A percentile compares a stretch with the other conserved stretches of the same genome.
These are phyloP conservation scores for Trochalopteron elliotii DNA, from an alignment of 2,113 vertebrate species.

Conservation along the genomic window DNA sequence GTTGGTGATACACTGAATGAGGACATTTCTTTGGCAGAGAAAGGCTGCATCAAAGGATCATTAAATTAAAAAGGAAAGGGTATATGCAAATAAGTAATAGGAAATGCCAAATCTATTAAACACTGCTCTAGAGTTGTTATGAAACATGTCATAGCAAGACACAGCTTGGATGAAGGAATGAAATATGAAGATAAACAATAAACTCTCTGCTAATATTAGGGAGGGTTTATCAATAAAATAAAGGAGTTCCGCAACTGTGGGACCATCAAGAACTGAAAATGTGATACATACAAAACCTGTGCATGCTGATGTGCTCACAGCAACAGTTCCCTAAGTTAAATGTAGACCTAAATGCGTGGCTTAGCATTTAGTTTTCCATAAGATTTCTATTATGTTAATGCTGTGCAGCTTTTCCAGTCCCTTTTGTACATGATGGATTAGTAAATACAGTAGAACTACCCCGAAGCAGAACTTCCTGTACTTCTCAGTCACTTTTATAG, in stretches of 20 bases:
- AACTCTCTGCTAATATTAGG: neutral
- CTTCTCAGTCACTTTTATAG: neutral
- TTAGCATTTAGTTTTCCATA: neutral
- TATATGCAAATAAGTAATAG: neutral
- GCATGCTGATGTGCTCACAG: neutral
- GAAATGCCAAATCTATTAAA: neutral
- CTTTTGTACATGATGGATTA: neutral
- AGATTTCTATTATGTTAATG: neutral
- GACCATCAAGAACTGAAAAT: neutral
- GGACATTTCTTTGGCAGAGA: neutral
- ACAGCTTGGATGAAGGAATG: neutral
- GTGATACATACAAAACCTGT: neutral
- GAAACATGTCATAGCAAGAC: neutral
- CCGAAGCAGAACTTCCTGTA: neutral
- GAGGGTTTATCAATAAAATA: neutral
- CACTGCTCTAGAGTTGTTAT: neutral
- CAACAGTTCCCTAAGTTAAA: neutral
- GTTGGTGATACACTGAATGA: neutral
- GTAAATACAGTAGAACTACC: neutral
- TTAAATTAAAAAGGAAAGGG: neutral
- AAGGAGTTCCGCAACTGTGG: neutral
- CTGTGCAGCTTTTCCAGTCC: neutral
- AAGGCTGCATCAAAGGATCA: neutral
- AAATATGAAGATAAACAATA: neutral
- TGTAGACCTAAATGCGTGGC: neutral